Base-by-base conservation (phyloP, 2,113 vertebrate genomes). In the Tetrao urogallus region DNA sequence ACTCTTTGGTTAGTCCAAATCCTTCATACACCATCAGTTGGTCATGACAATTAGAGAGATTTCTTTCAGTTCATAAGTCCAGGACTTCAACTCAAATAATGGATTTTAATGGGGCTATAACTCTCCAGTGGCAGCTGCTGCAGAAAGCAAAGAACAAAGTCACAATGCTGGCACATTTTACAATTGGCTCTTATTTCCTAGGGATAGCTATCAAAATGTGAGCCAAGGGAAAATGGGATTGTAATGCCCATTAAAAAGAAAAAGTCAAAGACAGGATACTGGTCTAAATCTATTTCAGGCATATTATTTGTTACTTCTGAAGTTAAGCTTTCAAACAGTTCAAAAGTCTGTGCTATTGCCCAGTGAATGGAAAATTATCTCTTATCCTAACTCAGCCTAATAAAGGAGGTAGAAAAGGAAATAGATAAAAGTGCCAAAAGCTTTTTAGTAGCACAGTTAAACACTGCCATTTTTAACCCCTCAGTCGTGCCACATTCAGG, bases 81-180 rank as follows among this genome's bases (percentile, higher is more conserved):
- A 85, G 11, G 36, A 92, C 89, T 90, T 95, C 89, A 65, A 79
- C 50, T 14, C 0, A 0, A 86, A 82, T 76, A 78, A 88, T 12
- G 4, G 86, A 88, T 91, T 94, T 95, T 85, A 95, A 94, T 57
- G 38, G 94, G 56, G 57, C 73, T 61, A 89, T 52, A 73, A 93
- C 78, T 79, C 94, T 90, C 87, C 78, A 40, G 58, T 82, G 65
- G 74, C 70, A 95, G 70, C 96, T 84, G 57, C 38, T 87, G 82
- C 45, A 93, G 75, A 90, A 92, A 79, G 90, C 66, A 86, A 90
- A 95, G 84, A 92, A 92, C 82, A 95, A 79, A 97, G 70, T 79
- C 86, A 78, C 66, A 87, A 48, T 38, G 43, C 71, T 8, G 1
- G 54, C 69, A 34, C 90, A 89, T 78, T 86, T 88, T 90, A 93